These are phyloP conservation scores for Morelia viridis DNA, from an alignment of 2,797 vertebrate species.

Conservation along the genomic window DNA sequence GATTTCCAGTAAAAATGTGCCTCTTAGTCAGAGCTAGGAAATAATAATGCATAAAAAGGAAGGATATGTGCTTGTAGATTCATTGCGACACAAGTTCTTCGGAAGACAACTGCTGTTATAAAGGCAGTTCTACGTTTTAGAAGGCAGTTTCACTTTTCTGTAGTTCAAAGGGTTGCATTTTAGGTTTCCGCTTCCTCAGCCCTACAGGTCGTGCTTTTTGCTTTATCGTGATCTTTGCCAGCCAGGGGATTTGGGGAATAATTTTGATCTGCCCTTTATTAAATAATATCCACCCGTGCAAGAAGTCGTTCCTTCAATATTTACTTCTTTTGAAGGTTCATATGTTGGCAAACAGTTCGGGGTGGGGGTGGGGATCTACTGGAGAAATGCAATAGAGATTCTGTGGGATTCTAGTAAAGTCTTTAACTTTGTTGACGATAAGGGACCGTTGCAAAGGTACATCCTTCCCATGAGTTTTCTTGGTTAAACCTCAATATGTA, in stretches of 20 bases:
- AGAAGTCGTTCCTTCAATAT: neutral
- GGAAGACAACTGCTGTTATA: neutral
- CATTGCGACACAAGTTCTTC: neutral
- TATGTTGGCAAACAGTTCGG: neutral
- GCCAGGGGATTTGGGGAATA: neutral
- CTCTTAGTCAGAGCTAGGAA: neutral
- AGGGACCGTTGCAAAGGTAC: neutral
- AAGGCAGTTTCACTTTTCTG: neutral
- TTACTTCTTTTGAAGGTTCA: neutral
- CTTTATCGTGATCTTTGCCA: neutral
- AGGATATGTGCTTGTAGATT: neutral
- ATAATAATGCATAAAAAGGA: rapidly evolving
- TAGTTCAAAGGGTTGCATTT: neutral
- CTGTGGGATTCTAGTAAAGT: neutral
- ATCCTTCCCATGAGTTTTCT: neutral
- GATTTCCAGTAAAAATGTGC: neutral
- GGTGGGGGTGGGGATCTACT: neutral
- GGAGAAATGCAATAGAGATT: neutral
- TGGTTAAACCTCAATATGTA: constrained; percentile 19
- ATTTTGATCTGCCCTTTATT: neutral
- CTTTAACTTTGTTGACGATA: neutral
- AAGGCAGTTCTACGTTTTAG: neutral
- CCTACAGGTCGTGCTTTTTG: neutral
- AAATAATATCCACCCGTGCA: neutral
- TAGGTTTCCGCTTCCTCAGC: neutral